A percentile compares a stretch with the other conserved stretches of the same genome.
Conservation (phyloP, 2,797 vertebrate species). For the Poeciliopsis presidionis region DNA sequence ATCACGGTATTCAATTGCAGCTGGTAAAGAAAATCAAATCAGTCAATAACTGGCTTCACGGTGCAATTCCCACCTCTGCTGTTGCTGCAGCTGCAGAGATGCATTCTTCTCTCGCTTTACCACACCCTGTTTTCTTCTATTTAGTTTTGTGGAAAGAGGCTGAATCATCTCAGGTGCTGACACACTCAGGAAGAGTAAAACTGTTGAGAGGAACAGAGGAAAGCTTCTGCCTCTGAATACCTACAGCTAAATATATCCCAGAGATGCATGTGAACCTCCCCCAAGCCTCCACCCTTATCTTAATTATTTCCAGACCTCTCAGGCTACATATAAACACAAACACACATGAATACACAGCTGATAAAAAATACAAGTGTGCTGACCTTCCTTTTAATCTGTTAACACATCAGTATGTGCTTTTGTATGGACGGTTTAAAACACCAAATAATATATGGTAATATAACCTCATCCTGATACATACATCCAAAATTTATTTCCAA, state of each 20-base stretch:
- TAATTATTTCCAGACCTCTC: constrained; percentile 74
- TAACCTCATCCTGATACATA: not conserved
- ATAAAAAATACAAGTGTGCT: constrained; percentile 46
- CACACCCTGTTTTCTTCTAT: constrained; percentile 13
- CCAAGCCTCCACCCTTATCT: constrained; percentile 65
- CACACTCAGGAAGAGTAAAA: not conserved
- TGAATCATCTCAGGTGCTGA: constrained; percentile 31
- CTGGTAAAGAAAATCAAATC: not conserved
- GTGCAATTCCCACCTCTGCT: not conserved
- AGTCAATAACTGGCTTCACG: not conserved
- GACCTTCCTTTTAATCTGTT: constrained; percentile 46
- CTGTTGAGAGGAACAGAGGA: constrained; percentile 23
- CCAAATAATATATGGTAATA: not conserved
- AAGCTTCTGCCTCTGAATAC: constrained; percentile 47
- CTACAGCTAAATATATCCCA: constrained; percentile 68
- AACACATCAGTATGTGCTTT: constrained; percentile 8
- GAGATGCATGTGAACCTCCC: constrained; percentile 56
- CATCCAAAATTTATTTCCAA: not conserved
- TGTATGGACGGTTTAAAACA: not conserved
- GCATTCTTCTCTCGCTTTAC: not conserved
- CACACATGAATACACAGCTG: constrained; percentile 42
- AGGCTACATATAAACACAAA: constrained; percentile 37
- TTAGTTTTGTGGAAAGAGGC: not conserved
- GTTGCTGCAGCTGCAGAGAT: not conserved
- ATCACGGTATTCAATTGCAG: constrained; percentile 11